Base-by-base conservation (phyloP, 2,113 vertebrate species). In the Nibea coibor region DNA sequence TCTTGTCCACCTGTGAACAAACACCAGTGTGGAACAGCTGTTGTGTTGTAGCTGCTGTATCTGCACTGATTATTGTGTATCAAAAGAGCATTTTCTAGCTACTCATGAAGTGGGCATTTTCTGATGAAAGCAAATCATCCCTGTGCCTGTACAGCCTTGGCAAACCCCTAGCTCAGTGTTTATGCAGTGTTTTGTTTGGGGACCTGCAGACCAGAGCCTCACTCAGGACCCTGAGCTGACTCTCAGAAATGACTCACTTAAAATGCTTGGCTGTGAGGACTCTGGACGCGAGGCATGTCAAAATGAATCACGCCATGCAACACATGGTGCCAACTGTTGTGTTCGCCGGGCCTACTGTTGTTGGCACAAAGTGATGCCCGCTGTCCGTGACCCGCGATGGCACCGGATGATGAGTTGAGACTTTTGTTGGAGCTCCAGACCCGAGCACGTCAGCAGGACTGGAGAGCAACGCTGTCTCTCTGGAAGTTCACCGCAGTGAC, bases 251-350 rank as follows among this genome's bases (percentile, higher is more conserved):
- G 87, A 86, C 73, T 91, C 89, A 87, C 59, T 80, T 59, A 54
- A 67, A 87, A 75, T 73, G 69, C 67, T 82, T 72, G 54, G 71
- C 80, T 78, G 75, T 76, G 78, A 87, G 50, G 72, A 77, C 11
- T 16, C 57, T 39, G 56, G 76, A 82, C 1, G 9, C 47, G 15
- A 20, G 50, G 64, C 78, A 75, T 68, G 84, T 91, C 93, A 89
- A 56, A 72, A 83, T 63, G 78, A 84, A 92, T 94, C 73, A 91
- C 4, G 61, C 59, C 69, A 58, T 8, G 67, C 56, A 69, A 79
- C 80, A 84, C 88, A 89, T 75, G 73, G 76, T 66, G 84, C 70
- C 80, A 66, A 71, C 81, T 81, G 87, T 78, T 87, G 84, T 66
- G 79, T 78, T 87, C 83, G 59, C 65, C 0, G 31, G 62, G 72